A percentile compares a stretch with the other conserved stretches of the same genome.
phyloP scores from a whole-genome alignment of 2,888 invertebrate genomes.

The Hydroisotoma schaefferi region DNA sequence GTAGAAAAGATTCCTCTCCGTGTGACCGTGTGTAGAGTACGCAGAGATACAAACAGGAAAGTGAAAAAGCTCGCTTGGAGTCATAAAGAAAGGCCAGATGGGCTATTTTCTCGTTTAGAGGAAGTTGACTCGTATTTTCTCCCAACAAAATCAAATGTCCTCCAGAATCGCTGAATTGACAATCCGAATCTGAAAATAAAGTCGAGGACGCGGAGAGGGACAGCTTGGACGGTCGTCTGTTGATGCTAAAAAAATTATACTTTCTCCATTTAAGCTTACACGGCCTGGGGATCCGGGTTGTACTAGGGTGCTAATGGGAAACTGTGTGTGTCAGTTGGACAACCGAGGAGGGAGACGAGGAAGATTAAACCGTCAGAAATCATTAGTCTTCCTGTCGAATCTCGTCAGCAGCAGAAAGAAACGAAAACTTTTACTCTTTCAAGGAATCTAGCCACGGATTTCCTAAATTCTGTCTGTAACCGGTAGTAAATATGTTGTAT shows the following conservation, averaged over 20 bases:
- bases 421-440: background rate
- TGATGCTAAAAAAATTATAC: too few relatives aligned
- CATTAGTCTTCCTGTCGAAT: constrained; percentile 47
- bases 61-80: background rate
- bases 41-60: background rate
- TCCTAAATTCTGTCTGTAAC: too few relatives aligned
- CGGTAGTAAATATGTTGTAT: too few relatives aligned
- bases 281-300: too few relatives aligned
- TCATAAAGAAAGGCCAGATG: constrained; percentile 1
- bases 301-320: constrained; percentile 7
- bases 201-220: too few relatives aligned
- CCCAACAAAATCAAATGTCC: constrained; percentile 1
- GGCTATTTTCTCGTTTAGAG: background rate
- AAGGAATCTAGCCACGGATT: too few relatives aligned
- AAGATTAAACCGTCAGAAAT: constrained; percentile 46
- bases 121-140: background rate
- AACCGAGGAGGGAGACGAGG: constrained; percentile 3
- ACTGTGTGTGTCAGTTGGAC: constrained; percentile 9
- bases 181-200: background rate
- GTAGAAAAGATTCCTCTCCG: too few relatives aligned
- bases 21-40: too few relatives aligned
- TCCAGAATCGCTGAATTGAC: constrained; percentile 15
- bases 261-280: too few relatives aligned
- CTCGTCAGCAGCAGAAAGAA: background rate
- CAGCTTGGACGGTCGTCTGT: too few relatives aligned